Base-by-base conservation (phyloP, 2,113 vertebrate genomes). In the Spilogale gracilis region DNA sequence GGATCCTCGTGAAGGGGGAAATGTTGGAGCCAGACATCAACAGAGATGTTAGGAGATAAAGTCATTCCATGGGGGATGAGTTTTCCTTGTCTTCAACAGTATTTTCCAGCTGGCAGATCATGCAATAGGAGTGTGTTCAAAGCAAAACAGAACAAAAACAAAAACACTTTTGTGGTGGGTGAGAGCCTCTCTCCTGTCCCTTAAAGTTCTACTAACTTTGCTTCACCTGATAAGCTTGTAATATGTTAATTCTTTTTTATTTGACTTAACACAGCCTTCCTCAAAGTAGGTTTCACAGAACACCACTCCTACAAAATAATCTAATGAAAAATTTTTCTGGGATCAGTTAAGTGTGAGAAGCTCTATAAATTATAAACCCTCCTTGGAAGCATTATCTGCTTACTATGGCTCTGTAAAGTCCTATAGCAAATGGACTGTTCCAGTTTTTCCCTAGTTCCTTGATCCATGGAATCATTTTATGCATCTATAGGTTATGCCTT, bases 41-140 rank as follows among this genome's bases (percentile, higher is more conserved):
- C 94, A 81, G 86, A 92, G 87, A 88, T 54, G 38, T 52, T 69
- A 73, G 38, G 54, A 63, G 83, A 48, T 79, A 56, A 95, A 96
- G 60, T 92, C 27, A 30, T 87, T 87, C 83, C 16, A 3, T 5
- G 0, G 50, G 52, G 50, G 17, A 58, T 54, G 21, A 45, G 38
- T 69, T 58, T 81, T 87, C 43, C 61, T 96, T 86, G 65, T 61
- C 67, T 48, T 45, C 0, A 23, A 11, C 43, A 16, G 30, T n/a
- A 18, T 85, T 93, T 95, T 89, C 79, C 56, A 94, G 83, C 52
- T 63, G 89, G 78, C n/a, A 25, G 65, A n/a, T 87, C 21, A 69
- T 12, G 3, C 18, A 23, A 45, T 17, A 63, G 27, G n/a, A 65
- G 2, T 52, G 61, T 27, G 56, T 54, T 94, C 12, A 52, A 69